These are phyloP conservation scores for Hydrozoanthus tunicans DNA, from an alignment of 64 coral and sea anemone genomes.

Conservation along the genomic window DNA sequence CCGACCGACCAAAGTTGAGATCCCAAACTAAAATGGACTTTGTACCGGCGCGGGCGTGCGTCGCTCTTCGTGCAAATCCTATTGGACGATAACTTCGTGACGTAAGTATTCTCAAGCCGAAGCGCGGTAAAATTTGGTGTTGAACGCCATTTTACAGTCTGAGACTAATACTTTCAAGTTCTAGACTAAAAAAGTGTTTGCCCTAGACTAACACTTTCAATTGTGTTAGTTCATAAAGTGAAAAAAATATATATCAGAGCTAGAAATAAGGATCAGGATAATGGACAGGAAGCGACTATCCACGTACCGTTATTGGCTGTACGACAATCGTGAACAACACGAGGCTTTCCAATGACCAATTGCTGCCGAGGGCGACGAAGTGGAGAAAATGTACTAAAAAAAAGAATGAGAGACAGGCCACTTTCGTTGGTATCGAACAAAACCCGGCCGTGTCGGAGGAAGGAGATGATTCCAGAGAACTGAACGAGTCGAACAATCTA, in stretches of 20 bases:
- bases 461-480: no score
- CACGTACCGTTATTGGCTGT: neutral
- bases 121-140: slow-evolving; percentile 3
- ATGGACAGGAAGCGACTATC: neutral
- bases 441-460: neutral
- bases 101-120: slow-evolving; percentile 4
- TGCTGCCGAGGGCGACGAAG: neutral
- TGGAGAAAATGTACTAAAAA: no score
- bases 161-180: neutral
- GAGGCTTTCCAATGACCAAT: neutral
- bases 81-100: no score
- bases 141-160: neutral
- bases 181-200: neutral
- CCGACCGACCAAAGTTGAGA: neutral
- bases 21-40: slow-evolving; percentile 7
- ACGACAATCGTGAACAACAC: neutral
- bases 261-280: no score
- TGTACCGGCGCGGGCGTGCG: neutral
- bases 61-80: neutral
- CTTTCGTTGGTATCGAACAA: slow-evolving; percentile 5
- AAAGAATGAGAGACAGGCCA: neutral
- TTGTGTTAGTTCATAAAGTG: neutral
- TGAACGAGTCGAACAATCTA: no score
- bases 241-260: neutral
- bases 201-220: no score